phyloP scores from a whole-genome alignment of 2,797 vertebrate species.

The Hybognathus amarus region DNA sequence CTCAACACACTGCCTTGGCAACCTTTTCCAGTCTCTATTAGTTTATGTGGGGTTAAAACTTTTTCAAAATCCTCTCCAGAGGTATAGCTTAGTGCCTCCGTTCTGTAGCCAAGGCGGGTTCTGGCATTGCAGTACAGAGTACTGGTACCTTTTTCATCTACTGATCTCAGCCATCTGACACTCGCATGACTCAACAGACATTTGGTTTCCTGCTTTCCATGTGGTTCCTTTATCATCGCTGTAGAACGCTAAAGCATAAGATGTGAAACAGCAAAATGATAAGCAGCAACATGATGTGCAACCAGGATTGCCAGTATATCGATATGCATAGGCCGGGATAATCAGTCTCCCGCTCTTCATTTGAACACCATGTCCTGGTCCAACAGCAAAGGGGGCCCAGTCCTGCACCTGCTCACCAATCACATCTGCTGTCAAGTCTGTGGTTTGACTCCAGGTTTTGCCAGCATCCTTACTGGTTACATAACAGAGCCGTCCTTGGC shows the following conservation, averaged over 20 bases:
- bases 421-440: constrained; percentile 73
- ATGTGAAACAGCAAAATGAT: constrained; percentile 53
- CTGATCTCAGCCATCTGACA: constrained; percentile 77
- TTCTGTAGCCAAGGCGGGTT: constrained; percentile 56
- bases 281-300: constrained; percentile 13
- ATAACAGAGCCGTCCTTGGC: constrained; percentile 75
- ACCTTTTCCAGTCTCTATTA: constrained; percentile 69
- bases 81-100: constrained; percentile 69
- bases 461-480: constrained; percentile 72
- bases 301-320: not conserved
- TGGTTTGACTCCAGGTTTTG: constrained; percentile 66
- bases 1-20: constrained; percentile 83
- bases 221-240: constrained; percentile 73
- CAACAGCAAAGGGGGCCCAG: constrained; percentile 80
- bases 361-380: constrained; percentile 82
- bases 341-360: constrained; percentile 70
- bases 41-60: constrained; percentile 21
- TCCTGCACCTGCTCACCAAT: constrained; percentile 57
- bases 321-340: constrained; percentile 71
- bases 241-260: constrained; percentile 73
- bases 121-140: constrained; percentile 78
- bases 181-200: constrained; percentile 64
- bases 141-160: fast-evolving
- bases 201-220: constrained; percentile 70
- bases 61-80: constrained; percentile 62